These are phyloP conservation scores for Pteruthius melanotis DNA, from an alignment of 2,113 vertebrate species.

Conservation along the genomic window DNA sequence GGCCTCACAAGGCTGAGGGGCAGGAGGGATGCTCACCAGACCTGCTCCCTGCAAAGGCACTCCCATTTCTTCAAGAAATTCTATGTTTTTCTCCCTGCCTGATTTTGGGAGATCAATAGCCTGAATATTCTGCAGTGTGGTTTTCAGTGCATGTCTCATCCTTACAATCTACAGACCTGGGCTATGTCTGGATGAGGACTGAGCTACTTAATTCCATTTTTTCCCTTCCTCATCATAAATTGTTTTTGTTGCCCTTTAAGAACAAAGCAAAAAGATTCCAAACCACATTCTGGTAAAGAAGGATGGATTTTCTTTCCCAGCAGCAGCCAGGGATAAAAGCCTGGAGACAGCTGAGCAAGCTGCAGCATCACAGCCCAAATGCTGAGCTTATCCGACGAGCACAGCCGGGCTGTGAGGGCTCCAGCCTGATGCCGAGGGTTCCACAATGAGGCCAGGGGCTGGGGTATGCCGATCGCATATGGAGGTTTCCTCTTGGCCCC, in stretches of 20 bases:
- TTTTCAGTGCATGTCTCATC: neutral
- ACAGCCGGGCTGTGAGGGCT: neutral
- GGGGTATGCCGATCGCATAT: neutral
- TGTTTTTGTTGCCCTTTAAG: neutral
- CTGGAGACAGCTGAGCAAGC: neutral
- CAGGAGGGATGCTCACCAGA: neutral
- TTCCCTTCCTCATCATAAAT: neutral
- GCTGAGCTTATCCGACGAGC: neutral
- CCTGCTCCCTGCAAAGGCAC: neutral
- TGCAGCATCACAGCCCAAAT: neutral
- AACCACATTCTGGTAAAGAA: neutral
- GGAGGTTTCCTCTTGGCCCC: conserved; percentile 19
- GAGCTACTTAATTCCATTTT: neutral
- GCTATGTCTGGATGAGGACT: neutral
- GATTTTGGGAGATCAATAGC: neutral
- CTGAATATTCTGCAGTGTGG: neutral
- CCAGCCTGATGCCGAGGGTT: neutral
- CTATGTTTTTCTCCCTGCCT: neutral
- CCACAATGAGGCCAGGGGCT: neutral
- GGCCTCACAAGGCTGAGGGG: neutral
- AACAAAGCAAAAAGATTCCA: neutral
- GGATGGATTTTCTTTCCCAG: neutral
- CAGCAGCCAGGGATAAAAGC: conserved; percentile 9
- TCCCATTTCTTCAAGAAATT: neutral
- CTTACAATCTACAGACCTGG: neutral